These are phyloP conservation scores for Orthonychiurus folsomi DNA, from an alignment of 2,888 invertebrate genomes.

Conservation along the genomic window DNA sequence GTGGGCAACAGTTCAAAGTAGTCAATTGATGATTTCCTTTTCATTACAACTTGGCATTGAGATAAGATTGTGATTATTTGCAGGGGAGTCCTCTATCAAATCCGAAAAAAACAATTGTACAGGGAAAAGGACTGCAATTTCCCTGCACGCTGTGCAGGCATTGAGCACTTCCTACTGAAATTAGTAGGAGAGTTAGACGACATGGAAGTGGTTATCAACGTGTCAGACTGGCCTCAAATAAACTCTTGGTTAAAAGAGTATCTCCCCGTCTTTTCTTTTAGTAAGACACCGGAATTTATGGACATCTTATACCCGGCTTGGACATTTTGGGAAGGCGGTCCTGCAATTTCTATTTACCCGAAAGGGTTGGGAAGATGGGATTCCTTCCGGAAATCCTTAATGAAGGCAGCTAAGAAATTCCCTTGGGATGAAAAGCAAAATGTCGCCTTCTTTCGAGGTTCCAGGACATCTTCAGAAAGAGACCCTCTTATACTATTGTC, in stretches of 20 bases:
- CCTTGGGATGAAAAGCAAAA: conserved; percentile 67
- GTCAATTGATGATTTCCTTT: no score
- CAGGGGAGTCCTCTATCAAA: conserved; percentile 71
- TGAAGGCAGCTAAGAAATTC: conserved; percentile 55
- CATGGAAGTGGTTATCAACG: conserved; percentile 78
- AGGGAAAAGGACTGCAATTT: conserved; percentile 80
- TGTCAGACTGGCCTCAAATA: conserved; percentile 87
- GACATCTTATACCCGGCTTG: conserved; percentile 91
- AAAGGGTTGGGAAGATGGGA: conserved; percentile 93
- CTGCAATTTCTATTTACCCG: conserved; percentile 87
- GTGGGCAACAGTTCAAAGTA: no score
- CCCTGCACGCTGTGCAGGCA: conserved; percentile 79
- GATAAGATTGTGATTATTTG: no score
- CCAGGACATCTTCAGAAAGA: conserved; percentile 81
- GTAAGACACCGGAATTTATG: conserved; percentile 73
- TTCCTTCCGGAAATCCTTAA: conserved; percentile 61
- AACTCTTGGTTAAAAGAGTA: conserved; percentile 52
- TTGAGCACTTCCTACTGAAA: conserved; percentile 75
- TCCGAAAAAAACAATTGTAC: conserved; percentile 69
- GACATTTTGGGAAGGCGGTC: conserved; percentile 98
- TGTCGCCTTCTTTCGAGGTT: conserved; percentile 77
- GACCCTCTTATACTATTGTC: conserved; percentile 77
- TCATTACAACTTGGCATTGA: no score
- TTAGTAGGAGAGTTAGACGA: conserved; percentile 60
- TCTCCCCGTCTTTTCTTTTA: conserved; percentile 89